A percentile compares a stretch with the other conserved stretches of the same genome.
phyloP scores from a whole-genome alignment of 2,113 vertebrate genomes.

The Cottus gobio region DNA sequence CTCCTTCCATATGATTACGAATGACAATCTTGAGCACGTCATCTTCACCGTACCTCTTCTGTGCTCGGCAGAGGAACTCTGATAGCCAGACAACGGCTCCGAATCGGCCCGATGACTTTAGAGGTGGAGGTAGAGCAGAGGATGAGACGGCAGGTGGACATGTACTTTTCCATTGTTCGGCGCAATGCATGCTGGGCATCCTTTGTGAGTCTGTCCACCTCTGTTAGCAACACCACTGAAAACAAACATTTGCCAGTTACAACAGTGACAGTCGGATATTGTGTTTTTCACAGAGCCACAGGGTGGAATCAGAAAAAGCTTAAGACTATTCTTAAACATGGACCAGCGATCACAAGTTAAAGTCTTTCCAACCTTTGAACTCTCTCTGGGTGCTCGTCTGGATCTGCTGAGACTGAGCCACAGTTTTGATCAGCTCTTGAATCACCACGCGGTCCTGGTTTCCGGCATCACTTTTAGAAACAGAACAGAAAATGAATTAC shows the following conservation, averaged over 20 bases:
- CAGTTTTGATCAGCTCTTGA: conserved; percentile 96
- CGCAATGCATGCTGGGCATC: conserved; percentile 97
- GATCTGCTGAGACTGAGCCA: conserved; percentile 97
- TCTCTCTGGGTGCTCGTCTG: conserved; percentile 95
- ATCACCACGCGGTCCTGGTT: conserved; percentile 96
- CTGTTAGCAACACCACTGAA: conserved; percentile 94
- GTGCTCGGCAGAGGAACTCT: conserved; percentile 92
- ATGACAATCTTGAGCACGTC: neutral
- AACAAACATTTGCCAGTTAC: neutral
- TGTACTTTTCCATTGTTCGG: conserved; percentile 99
- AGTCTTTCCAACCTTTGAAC: conserved; percentile 90
- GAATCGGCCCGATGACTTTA: conserved; percentile 95
- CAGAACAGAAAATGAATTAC: neutral
- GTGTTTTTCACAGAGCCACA: neutral
- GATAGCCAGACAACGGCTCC: conserved; percentile 93
- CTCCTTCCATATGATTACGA: neutral
- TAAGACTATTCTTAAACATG: neutral
- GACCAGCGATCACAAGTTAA: neutral
- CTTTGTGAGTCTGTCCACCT: conserved; percentile 96
- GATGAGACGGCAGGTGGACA: conserved; percentile 94
- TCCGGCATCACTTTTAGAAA: conserved; percentile 89
- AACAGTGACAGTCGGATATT: neutral
- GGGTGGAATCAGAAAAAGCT: neutral
- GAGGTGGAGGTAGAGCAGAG: conserved; percentile 96
- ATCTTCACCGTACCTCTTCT: conserved; percentile 85